Evolutionary conservation across 1,140 invertebrate species (phyloP), one percentile per base, ranked within the genome.

Genomic region (Eupeodes corollae): DNA sequence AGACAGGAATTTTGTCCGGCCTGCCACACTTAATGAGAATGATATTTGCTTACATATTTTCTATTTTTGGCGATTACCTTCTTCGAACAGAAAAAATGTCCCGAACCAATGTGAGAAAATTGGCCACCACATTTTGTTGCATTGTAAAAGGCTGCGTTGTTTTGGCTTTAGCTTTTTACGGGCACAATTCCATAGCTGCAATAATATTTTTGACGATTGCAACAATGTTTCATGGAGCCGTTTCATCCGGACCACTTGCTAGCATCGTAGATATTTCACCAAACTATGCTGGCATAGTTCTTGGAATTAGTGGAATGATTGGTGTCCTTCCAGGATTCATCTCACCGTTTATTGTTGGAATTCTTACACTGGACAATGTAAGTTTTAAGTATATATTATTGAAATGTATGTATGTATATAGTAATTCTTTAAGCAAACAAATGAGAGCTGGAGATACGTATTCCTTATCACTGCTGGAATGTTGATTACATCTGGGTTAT

Each of bases 1-100:
- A 83, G 80, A 78, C 77, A 11, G 81, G 80, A 15, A 53, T 82
- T 16, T 55, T 82, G 5, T 80, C 80, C 1, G 81, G 80, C 2
- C 46, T 78, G n/a, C 80, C 80, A 1, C 80, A 83, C 57, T 16
- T 84, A 3, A 61, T 79, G 34, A 67, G 80, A 32, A 79, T 79
- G 72, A 37, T 73, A 0, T 81, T 80, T 53, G 75, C 81, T 2
- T 76, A 75, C 40, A 50, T 70, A 1, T 79, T 78, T 47, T 79
- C 78, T 1, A 64, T 72, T 8, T 51, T 80, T 30, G 73, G 75
- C n/a, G 80, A 83, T 54, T 79, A 75, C 67, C 57, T 82, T 12
- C 56, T 82, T 8, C 64, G 65, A 12, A 74, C 74, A 2, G 70
- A 77, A 30, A 75, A 68, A 53, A 68, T 82, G 67, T 74, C 68